Evolutionary conservation across 2,113 vertebrate species (phyloP).

Genomic region (Noturus placidus): DNA sequence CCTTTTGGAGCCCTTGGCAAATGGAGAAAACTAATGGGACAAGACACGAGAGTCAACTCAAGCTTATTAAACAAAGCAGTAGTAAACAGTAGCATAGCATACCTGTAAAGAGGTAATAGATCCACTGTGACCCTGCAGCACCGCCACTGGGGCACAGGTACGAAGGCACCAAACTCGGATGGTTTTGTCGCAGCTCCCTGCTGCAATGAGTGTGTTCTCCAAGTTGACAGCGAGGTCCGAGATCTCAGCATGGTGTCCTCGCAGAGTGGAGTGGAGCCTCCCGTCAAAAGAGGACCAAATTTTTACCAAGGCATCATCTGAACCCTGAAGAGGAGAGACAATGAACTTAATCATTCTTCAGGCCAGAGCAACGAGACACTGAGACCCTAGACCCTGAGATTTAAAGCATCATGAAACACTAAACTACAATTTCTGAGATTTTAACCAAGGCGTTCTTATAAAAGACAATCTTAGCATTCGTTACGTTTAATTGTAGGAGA

Average conservation of each 20-base stretch:
- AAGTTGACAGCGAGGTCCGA: constrained; percentile 96
- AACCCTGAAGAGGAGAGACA: constrained; percentile 75
- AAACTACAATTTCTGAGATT: no score
- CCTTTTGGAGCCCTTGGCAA: constrained; percentile 87
- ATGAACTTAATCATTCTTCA: not conserved
- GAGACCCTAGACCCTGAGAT: not conserved
- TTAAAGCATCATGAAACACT: not conserved
- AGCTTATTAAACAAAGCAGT: not conserved
- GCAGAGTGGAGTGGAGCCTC: constrained; percentile 86
- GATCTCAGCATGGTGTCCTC: constrained; percentile 96
- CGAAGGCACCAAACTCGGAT: constrained; percentile 96
- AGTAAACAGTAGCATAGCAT: constrained; percentile 15
- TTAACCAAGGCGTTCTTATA: no score
- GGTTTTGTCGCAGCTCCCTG: constrained; percentile 96
- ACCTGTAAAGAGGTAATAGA: constrained; percentile 98
- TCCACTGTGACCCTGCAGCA: constrained; percentile 92
- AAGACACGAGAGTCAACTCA: not conserved
- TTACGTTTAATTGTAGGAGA: no score
- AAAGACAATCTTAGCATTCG: no score
- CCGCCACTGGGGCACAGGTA: constrained; percentile 93
- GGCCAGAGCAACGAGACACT: not conserved
- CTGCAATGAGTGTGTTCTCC: constrained; percentile 95
- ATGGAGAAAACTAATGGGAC: constrained; percentile 88
- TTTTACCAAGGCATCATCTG: constrained; percentile 97
- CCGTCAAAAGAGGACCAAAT: constrained; percentile 97